Conservation (phyloP, 2,113 vertebrate species). For the Phalacrocorax brasilianus region DNA sequence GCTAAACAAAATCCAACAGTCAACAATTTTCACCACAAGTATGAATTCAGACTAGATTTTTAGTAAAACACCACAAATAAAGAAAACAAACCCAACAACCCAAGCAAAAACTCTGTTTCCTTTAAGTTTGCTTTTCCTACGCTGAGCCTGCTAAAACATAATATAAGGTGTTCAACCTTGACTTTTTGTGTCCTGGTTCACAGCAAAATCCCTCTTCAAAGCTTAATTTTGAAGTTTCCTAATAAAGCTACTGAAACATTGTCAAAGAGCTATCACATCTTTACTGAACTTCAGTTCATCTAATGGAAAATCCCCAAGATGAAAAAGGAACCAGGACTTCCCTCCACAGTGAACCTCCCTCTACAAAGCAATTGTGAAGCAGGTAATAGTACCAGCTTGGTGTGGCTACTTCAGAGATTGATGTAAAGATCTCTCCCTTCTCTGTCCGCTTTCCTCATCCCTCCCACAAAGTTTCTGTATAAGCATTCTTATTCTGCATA, state of each 20-base stretch:
- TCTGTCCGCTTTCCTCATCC: background rate
- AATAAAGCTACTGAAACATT: background rate
- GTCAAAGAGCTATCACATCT: background rate
- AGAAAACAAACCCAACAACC: background rate
- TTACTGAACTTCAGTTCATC: background rate
- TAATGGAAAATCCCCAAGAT: background rate
- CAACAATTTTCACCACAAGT: background rate
- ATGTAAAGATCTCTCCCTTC: background rate
- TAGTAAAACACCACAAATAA: background rate
- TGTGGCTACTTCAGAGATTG: background rate
- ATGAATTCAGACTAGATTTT: background rate
- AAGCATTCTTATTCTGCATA: background rate
- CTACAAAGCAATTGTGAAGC: background rate
- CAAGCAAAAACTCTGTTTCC: background rate
- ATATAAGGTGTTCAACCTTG: background rate
- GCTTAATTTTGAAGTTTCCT: background rate
- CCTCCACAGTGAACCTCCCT: background rate
- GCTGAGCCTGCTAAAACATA: background rate
- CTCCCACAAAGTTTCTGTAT: background rate
- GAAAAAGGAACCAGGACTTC: background rate
- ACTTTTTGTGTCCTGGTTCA: background rate
- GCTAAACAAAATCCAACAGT: background rate
- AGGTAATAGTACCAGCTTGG: background rate
- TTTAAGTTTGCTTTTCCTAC: background rate
- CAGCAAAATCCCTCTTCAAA: background rate